A percentile compares a stretch with the other conserved stretches of the same genome.
These are phyloP conservation scores for Zelostemma sp. DNA, from an alignment of 1,140 invertebrate species.

Conservation along the genomic window DNA sequence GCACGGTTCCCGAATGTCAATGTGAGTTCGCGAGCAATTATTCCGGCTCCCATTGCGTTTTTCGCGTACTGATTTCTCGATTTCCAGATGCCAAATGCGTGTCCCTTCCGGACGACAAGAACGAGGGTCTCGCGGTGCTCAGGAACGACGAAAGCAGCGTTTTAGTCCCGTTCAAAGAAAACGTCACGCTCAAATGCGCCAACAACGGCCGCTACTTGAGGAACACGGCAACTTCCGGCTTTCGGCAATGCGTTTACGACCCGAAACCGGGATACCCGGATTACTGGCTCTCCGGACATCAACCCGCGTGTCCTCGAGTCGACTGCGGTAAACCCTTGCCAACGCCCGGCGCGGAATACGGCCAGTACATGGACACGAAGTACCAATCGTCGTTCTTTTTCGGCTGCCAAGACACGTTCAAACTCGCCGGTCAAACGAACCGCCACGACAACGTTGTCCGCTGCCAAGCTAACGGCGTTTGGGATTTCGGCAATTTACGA, in stretches of 20 bases:
- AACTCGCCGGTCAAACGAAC: constrained; percentile 91
- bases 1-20: constrained; percentile 91
- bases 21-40: too few species aligned
- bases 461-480: constrained; percentile 92
- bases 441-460: constrained; percentile 92
- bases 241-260: constrained; percentile 96
- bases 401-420: constrained; percentile 96
- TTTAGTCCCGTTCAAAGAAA: constrained; percentile 88
- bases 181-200: constrained; percentile 87
- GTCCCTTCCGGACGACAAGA: constrained; percentile 88
- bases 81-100: constrained; percentile 87
- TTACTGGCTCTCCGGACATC: constrained; percentile 91
- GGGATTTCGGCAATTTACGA: constrained; percentile 96
- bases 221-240: constrained; percentile 83
- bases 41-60: too few species aligned
- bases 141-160: constrained; percentile 83
- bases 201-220: constrained; percentile 82
- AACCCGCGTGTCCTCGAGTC: constrained; percentile 87
- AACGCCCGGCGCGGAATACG: constrained; percentile 93
- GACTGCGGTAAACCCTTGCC: constrained; percentile 90
- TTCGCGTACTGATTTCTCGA: too few species aligned
- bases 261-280: constrained; percentile 89
- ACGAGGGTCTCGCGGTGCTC: constrained; percentile 84
- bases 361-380: constrained; percentile 87
- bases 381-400: constrained; percentile 96